Percentiles rank a stretch among this genome's conserved stretches.
Evolutionary conservation across 2,113 vertebrate genomes (phyloP).

Genomic region (Thunnus maccoyii): DNA sequence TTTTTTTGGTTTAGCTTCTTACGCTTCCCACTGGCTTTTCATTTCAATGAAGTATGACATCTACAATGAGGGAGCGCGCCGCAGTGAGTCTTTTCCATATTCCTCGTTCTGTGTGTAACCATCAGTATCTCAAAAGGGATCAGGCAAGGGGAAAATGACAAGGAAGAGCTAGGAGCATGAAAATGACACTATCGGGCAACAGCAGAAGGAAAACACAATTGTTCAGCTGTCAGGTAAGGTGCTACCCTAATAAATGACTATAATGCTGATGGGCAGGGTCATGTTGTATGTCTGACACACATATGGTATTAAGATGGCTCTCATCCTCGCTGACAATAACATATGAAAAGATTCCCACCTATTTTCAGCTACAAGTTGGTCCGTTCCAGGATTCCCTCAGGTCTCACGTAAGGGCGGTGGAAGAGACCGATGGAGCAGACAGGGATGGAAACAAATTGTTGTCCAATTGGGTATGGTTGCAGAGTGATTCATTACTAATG

Average conservation of each 20-base stretch:
- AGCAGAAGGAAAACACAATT: constrained; percentile 62
- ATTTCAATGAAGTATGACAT: constrained; percentile 75
- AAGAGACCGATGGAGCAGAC: constrained; percentile 27
- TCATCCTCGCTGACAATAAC: constrained; percentile 15
- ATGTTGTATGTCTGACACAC: constrained; percentile 49
- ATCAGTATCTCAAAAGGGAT: constrained; percentile 68
- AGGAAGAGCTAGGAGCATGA: constrained; percentile 54
- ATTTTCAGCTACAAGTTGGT: constrained; percentile 17
- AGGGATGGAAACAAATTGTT: constrained; percentile 64
- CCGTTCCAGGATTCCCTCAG: constrained; percentile 39
- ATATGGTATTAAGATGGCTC: constrained; percentile 42
- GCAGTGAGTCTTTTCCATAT: constrained; percentile 59
- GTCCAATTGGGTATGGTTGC: constrained; percentile 64
- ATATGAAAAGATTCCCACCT: neutral
- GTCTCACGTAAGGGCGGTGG: constrained; percentile 29
- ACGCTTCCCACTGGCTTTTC: constrained; percentile 54
- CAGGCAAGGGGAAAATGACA: constrained; percentile 69
- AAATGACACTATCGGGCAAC: constrained; percentile 60
- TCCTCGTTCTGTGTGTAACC: constrained; percentile 42
- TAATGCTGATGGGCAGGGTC: constrained; percentile 65
- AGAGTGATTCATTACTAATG: constrained; percentile 69
- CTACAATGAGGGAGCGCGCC: constrained; percentile 51
- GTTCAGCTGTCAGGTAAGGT: constrained; percentile 61
- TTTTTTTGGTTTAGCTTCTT: constrained; percentile 27
- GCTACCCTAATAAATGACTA: constrained; percentile 50